Evolutionary conservation across 2,797 vertebrate genomes (phyloP).

Genomic region (Calcarius lapponicus): DNA sequence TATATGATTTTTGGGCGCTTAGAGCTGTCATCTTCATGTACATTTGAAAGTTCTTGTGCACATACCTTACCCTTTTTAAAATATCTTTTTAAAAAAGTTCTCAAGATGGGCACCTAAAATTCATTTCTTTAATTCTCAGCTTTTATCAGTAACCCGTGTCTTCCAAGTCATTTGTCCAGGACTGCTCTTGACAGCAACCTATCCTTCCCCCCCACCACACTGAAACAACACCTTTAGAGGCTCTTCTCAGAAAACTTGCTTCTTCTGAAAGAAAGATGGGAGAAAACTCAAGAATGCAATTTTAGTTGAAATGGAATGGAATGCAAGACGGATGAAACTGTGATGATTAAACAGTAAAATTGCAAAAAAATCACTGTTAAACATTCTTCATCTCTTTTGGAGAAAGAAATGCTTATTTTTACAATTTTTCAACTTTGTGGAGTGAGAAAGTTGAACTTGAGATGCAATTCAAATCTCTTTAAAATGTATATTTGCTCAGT

Average conservation of each 20-base stretch:
- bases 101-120: conserved; percentile 19
- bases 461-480: neutral
- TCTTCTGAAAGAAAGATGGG: conserved; percentile 63
- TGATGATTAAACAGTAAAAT: neutral
- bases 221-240: conserved; percentile 49
- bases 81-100: neutral
- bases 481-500: neutral
- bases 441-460: neutral
- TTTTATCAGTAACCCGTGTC: conserved; percentile 23
- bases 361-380: neutral
- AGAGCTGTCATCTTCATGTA: neutral
- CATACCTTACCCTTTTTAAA: conserved; percentile 9
- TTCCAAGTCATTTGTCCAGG: conserved; percentile 32
- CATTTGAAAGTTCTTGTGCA: neutral
- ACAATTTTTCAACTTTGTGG: neutral
- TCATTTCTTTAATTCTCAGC: neutral
- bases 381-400: neutral
- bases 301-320: conserved; percentile 20
- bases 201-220: conserved; percentile 23
- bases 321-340: neutral
- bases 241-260: conserved; percentile 47
- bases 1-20: neutral
- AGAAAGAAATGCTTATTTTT: neutral
- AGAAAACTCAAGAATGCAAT: conserved; percentile 50
- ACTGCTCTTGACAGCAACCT: conserved; percentile 48